Evolutionary conservation across 2,113 vertebrate genomes (phyloP).

Genomic region (Pungitius pungitius): DNA sequence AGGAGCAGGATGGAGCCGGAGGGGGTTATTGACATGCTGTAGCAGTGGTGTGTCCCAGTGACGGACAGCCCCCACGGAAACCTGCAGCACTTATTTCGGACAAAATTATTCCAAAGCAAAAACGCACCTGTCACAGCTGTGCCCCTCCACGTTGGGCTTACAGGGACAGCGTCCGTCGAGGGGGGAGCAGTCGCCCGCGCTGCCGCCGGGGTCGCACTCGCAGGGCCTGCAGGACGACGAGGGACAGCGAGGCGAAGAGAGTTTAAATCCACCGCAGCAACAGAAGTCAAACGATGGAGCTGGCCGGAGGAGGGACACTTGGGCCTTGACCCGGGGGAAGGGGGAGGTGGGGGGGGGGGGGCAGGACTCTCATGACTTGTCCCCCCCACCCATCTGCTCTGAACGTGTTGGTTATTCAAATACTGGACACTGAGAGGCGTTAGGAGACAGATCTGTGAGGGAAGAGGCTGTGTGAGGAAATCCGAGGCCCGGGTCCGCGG

Average conservation of each 20-base stretch:
- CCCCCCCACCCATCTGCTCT: too few species aligned
- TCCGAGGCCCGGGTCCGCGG: constrained; percentile 9
- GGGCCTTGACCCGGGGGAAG: too few species aligned
- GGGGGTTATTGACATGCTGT: constrained; percentile 23
- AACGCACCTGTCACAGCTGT: constrained; percentile 86
- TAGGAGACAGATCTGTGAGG: background rate
- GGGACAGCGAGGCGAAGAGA: background rate
- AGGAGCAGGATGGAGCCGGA: constrained; percentile 28
- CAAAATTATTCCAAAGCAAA: background rate
- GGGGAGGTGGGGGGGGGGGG: too few species aligned
- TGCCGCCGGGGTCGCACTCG: constrained; percentile 82
- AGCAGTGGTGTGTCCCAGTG: constrained; percentile 15
- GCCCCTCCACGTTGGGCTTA: constrained; percentile 88
- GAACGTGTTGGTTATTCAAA: too few species aligned
- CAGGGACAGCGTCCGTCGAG: constrained; percentile 87
- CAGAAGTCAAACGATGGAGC: too few species aligned
- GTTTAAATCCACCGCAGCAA: background rate
- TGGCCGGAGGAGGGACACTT: too few species aligned
- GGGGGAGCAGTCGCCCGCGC: constrained; percentile 82
- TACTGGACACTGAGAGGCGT: background rate
- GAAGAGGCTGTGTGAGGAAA: constrained; percentile 6
- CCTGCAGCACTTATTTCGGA: too few species aligned
- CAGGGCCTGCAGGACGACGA: constrained; percentile 80
- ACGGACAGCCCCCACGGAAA: background rate
- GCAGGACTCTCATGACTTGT: background rate